Percentiles rank a stretch among this genome's conserved stretches.
These are phyloP conservation scores for Tetrapedia diversipes DNA, from an alignment of 2,888 invertebrate species.

Conservation along the genomic window DNA sequence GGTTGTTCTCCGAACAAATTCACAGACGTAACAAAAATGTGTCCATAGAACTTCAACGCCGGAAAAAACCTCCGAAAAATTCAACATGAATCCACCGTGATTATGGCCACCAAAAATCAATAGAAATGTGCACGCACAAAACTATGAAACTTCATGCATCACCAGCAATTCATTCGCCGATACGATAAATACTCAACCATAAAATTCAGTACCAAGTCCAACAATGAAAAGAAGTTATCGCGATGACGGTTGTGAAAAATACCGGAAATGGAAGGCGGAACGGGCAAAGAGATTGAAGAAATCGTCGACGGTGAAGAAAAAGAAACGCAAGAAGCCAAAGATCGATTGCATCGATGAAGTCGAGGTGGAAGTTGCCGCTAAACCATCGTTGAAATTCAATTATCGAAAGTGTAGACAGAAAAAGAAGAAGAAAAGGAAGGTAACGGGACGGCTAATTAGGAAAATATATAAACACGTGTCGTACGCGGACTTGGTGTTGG, in stretches of 20 bases:
- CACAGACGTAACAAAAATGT: not conserved
- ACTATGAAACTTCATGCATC: not conserved
- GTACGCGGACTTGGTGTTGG: constrained; percentile 42
- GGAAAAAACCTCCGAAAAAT: not conserved
- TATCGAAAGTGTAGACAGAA: constrained; percentile 29
- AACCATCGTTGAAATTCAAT: not conserved
- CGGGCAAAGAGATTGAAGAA: not conserved
- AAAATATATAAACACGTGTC: constrained; percentile 16
- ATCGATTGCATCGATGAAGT: constrained; percentile 45
- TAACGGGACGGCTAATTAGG: not conserved
- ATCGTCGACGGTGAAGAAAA: not conserved
- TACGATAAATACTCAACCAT: not conserved
- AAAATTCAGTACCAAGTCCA: too few species aligned
- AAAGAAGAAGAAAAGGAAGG: not conserved
- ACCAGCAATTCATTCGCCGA: not conserved
- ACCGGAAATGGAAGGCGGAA: constrained; percentile 40
- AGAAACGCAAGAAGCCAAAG: not conserved
- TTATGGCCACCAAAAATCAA: not conserved
- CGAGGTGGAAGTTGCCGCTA: not conserved
- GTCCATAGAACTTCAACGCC: not conserved
- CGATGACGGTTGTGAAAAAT: constrained; percentile 23
- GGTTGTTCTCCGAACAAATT: not conserved
- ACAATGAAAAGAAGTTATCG: not conserved
- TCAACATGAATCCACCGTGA: constrained; percentile 19
- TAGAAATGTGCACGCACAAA: constrained; percentile 3